Evolutionary conservation across 2,113 vertebrate genomes (phyloP).

Genomic region (Urocolius indicus): DNA sequence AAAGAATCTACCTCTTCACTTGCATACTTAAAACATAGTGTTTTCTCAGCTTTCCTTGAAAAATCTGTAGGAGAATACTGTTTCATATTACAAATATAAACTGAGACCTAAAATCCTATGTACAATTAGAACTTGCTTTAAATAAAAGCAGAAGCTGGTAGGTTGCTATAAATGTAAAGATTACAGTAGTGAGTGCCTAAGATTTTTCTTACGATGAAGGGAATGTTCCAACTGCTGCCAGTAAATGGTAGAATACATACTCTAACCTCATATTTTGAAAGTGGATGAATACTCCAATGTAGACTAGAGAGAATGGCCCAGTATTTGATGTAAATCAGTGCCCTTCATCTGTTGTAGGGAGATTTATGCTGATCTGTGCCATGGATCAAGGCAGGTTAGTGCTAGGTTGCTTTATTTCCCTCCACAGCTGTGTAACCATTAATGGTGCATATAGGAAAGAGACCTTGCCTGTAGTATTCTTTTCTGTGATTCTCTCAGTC

Average conservation of each 20-base stretch:
- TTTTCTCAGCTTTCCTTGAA: slow-evolving; percentile 42
- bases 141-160: slow-evolving; percentile 33
- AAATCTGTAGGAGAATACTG: slow-evolving; percentile 45
- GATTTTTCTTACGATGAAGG: background rate
- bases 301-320: background rate
- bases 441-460: background rate
- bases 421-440: background rate
- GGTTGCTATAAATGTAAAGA: slow-evolving; percentile 27
- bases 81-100: slow-evolving; percentile 26
- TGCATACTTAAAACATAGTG: background rate
- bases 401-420: background rate
- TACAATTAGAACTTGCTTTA: slow-evolving; percentile 38
- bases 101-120: slow-evolving; percentile 4
- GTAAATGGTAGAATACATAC: background rate
- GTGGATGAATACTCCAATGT: background rate
- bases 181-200: background rate
- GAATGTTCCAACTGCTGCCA: background rate
- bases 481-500: background rate
- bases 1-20: background rate
- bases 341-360: background rate
- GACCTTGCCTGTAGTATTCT: background rate
- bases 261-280: background rate
- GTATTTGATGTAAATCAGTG: background rate
- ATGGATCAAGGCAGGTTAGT: background rate
- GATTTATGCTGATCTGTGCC: background rate